Conservation (phyloP, 53 echinoderm and acorn worm species). For the Zoroaster sp. region DNA sequence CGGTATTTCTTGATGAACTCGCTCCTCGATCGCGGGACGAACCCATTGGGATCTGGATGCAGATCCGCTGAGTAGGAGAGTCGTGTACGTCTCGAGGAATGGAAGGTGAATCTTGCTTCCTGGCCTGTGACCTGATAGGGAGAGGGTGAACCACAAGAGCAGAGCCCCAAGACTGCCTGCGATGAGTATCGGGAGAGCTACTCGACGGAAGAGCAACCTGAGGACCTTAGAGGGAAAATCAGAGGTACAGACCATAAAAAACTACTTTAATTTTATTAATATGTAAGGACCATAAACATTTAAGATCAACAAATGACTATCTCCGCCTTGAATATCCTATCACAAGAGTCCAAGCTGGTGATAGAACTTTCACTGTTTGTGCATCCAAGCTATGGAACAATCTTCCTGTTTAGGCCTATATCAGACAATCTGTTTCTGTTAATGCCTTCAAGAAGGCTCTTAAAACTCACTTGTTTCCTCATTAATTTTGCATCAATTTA, state of each 20-base stretch:
- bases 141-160: background rate
- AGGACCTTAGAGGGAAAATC: background rate
- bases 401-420: too few relatives aligned
- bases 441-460: too few relatives aligned
- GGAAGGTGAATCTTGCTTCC: background rate
- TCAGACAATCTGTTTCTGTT: too few relatives aligned
- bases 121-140: background rate
- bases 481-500: too few relatives aligned
- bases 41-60: background rate
- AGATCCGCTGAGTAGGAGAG: background rate
- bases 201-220: background rate
- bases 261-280: too few relatives aligned
- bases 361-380: too few relatives aligned
- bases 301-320: too few relatives aligned
- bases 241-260: too few relatives aligned
- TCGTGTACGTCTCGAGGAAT: background rate
- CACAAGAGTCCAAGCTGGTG: too few relatives aligned
- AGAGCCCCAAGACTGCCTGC: background rate
- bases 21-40: background rate
- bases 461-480: too few relatives aligned
- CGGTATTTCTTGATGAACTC: slow-evolving; percentile 11
- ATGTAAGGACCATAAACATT: background rate
- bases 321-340: too few relatives aligned
- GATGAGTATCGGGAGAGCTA: background rate
- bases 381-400: too few relatives aligned